A percentile compares a stretch with the other conserved stretches of the same genome.
Conservation (phyloP, 2,113 vertebrate genomes). For the Antechinus stuartii region DNA sequence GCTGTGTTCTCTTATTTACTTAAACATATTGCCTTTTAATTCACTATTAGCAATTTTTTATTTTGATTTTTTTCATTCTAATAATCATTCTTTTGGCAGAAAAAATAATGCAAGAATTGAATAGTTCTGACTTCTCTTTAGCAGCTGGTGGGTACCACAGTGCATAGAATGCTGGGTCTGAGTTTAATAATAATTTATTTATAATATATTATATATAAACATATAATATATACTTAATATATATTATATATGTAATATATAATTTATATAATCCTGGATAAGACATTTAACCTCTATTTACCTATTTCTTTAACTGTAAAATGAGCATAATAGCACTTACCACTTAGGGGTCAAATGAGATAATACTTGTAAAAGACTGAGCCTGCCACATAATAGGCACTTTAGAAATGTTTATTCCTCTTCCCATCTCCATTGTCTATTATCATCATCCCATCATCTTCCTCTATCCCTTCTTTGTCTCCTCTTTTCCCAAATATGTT, state of each 20-base stretch:
- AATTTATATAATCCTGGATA: background rate
- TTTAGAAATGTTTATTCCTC: no score
- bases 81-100: background rate
- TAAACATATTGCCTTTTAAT: background rate
- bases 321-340: background rate
- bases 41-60: background rate
- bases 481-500: no score
- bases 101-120: background rate
- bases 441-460: background rate
- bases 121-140: background rate
- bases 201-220: no score
- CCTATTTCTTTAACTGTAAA: background rate
- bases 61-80: background rate
- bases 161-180: background rate
- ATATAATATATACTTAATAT: no score
- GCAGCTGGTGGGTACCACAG: background rate
- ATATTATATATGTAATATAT: no score
- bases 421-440: background rate
- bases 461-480: no score
- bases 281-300: background rate
- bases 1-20: background rate
- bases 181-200: background rate
- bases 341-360: background rate
- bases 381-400: no score
- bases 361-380: background rate